phyloP scores from a whole-genome alignment of 2,113 vertebrate genomes.

The Rhabdornis inornatus region DNA sequence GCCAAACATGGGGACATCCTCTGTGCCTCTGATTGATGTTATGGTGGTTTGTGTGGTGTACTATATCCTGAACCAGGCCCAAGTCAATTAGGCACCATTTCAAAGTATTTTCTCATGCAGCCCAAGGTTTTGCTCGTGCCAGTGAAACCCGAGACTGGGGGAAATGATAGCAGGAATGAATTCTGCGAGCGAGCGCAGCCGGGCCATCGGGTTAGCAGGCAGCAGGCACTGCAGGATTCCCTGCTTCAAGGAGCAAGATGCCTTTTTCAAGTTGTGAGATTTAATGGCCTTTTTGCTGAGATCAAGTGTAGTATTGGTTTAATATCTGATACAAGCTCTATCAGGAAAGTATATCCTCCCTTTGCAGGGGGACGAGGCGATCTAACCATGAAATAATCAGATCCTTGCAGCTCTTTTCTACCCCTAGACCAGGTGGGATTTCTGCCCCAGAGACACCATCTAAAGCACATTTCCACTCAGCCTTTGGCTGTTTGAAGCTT shows the following conservation, averaged over 20 bases:
- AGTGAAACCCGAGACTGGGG: not conserved
- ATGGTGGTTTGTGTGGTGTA: conserved; percentile 51
- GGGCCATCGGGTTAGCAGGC: conserved; percentile 24
- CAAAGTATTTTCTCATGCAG: conserved; percentile 21
- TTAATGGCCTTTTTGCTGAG: conserved; percentile 46
- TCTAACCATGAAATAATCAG: conserved; percentile 14
- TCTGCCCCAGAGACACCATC: conserved; percentile 23
- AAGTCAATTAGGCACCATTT: conserved; percentile 50
- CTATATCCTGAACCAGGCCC: conserved; percentile 33
- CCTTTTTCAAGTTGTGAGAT: conserved; percentile 40
- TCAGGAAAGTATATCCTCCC: not conserved
- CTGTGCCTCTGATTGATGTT: conserved; percentile 27
- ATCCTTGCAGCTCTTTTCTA: not conserved
- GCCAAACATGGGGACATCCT: conserved; percentile 40
- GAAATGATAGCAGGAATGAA: not conserved
- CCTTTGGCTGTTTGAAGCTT: conserved; percentile 33
- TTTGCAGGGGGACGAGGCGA: not conserved
- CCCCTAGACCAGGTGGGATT: conserved; percentile 9
- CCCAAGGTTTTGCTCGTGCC: not conserved
- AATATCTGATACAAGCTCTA: conserved; percentile 10
- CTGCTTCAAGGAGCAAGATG: conserved; percentile 26
- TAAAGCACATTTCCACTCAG: conserved; percentile 17
- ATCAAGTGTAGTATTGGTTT: conserved; percentile 15
- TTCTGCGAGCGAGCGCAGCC: not conserved
- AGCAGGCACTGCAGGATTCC: conserved; percentile 4